Base-by-base conservation (phyloP, 2,888 invertebrate genomes). In the Prenolepis imparis region DNA sequence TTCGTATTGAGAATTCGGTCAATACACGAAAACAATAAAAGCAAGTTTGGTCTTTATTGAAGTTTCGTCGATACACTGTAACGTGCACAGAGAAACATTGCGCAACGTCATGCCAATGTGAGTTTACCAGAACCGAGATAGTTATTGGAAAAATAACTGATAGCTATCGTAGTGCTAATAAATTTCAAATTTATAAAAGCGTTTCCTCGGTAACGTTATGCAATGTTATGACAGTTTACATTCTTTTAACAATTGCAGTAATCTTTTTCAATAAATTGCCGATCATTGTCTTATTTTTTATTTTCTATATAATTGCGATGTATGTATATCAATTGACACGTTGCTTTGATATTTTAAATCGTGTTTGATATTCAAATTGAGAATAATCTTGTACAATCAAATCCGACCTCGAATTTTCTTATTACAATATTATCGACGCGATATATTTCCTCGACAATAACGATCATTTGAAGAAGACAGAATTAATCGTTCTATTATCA, bases 121-220 rank as follows among this genome's bases (percentile, higher is more conserved):
- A 70, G 32, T 80, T 70, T 59, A 70, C 72, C 44, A 48, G 32
- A 28, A 11, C n/a, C 57, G 55, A n/a, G 8, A 70, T 80, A 80
- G 78, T 80, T 70, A 80, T 70, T 80, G 78, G 78, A 70, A 80
- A 80, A 70, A 70, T 78, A 78, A 80, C 59, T 80, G 78, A 61
- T 80, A 59, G 78, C 36, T 41, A 80, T 80, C 59, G 44, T 21
- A 9, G 18, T 24, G 32, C 44, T 80, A 70, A 70, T 80, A 70
- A 80, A 80, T 80, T 61, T 70, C 36, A 36, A 80, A 80, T 80
- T 24, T 32, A 32, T 32, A 21, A 28, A 28, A 32, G 11, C n/a
- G 39, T 48, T 36, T 28, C 39, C 18, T 36, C 15, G 9, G 8
- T n/a, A n/a, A 21, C 15, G 39, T 39, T 57, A 55, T 41, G 15